Evolutionary conservation across 2,797 vertebrate genomes (phyloP).

Genomic region (Corythornis leucogaster): DNA sequence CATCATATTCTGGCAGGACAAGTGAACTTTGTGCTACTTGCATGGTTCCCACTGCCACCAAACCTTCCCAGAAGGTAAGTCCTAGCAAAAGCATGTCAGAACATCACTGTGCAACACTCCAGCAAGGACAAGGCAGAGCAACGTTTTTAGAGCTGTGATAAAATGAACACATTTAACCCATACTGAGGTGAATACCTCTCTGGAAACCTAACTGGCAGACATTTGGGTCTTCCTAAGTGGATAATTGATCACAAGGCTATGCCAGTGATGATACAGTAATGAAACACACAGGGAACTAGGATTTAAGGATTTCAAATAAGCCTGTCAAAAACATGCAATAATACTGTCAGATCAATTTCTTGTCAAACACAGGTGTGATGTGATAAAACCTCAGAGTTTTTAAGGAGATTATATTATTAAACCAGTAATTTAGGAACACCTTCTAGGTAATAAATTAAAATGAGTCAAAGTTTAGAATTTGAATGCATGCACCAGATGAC

Average conservation of each 20-base stretch:
- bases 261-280: slow-evolving; percentile 28
- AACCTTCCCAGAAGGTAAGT: neutral
- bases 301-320: slow-evolving; percentile 59
- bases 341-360: slow-evolving; percentile 73
- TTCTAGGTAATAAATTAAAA: slow-evolving; percentile 66
- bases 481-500: neutral
- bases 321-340: slow-evolving; percentile 69
- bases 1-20: neutral
- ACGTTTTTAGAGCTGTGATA: neutral
- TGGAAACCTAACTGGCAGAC: slow-evolving; percentile 28
- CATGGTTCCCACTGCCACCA: neutral
- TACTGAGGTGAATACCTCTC: neutral
- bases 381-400: slow-evolving; percentile 53
- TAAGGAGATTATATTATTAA: slow-evolving; percentile 52
- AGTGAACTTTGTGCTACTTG: neutral
- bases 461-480: slow-evolving; percentile 46
- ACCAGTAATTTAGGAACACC: slow-evolving; percentile 52
- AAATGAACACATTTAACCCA: slow-evolving; percentile 1
- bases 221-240: slow-evolving; percentile 32
- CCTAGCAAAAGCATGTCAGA: neutral
- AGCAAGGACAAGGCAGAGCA: neutral
- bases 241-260: slow-evolving; percentile 62
- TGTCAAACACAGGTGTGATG: slow-evolving; percentile 51
- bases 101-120: neutral
- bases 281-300: slow-evolving; percentile 55